Conservation (phyloP, 2,888 invertebrate species). For the Andricus quercusramuli region DNA sequence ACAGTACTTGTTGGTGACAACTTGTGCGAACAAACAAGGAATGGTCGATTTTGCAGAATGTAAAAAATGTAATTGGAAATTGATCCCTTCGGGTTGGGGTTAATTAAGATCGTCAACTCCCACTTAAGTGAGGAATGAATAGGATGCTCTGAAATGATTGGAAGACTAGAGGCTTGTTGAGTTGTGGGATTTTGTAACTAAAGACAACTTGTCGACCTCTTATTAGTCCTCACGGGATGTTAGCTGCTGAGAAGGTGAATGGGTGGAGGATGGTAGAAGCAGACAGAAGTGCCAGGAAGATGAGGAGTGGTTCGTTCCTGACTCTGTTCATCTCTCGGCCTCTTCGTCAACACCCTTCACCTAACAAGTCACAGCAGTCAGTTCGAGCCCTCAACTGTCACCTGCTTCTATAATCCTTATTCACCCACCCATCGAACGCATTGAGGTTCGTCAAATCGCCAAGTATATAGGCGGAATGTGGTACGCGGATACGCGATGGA, state of each 20-base stretch:
- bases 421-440: conserved; percentile 76
- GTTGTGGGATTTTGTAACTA: background rate
- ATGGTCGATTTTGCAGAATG: background rate
- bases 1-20: background rate
- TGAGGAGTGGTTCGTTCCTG: conserved; percentile 41
- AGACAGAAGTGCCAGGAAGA: conserved; percentile 8
- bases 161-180: too few species aligned
- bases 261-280: background rate
- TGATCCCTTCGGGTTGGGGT: too few species aligned
- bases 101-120: background rate
- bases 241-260: conserved; percentile 11
- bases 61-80: background rate
- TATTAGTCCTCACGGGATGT: conserved; percentile 11
- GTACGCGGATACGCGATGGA: conserved; percentile 46
- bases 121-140: conserved; percentile 3
- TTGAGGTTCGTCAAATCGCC: conserved; percentile 71
- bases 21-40: background rate
- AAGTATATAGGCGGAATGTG: conserved; percentile 70
- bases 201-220: conserved; percentile 2
- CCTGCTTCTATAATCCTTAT: conserved; percentile 76
- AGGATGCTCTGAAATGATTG: conserved; percentile 1
- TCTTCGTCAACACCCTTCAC: conserved; percentile 52
- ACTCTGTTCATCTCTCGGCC: conserved; percentile 40
- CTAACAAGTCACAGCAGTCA: conserved; percentile 54
- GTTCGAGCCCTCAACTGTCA: conserved; percentile 61